Percentiles rank a stretch among this genome's conserved stretches.
These are phyloP conservation scores for Brenthis ino DNA, from an alignment of 2,888 invertebrate species.

Conservation along the genomic window DNA sequence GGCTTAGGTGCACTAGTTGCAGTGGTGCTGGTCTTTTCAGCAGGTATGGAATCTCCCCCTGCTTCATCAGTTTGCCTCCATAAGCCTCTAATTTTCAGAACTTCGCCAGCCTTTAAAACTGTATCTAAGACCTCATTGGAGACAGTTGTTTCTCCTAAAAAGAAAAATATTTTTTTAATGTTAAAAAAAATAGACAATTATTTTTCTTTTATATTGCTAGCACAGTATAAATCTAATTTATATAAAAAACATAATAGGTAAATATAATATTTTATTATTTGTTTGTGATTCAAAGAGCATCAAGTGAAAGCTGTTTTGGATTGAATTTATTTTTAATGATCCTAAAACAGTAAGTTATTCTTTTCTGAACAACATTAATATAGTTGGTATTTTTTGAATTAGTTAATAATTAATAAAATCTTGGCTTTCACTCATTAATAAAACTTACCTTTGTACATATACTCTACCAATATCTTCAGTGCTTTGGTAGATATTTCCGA, in stretches of 20 bases:
- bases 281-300: too few species aligned
- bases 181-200: too few species aligned
- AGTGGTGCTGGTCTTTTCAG: constrained; percentile 58
- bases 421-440: not conserved
- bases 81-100: constrained; percentile 90
- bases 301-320: too few species aligned
- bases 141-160: constrained; percentile 89
- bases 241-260: too few species aligned
- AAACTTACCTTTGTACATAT: constrained; percentile 87
- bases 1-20: constrained; percentile 60
- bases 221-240: too few species aligned
- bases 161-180: not conserved
- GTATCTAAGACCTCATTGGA: constrained; percentile 92
- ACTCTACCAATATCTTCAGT: constrained; percentile 90
- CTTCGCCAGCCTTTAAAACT: constrained; percentile 91
- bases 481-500: constrained; percentile 91
- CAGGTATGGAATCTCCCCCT: constrained; percentile 55
- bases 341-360: too few species aligned
- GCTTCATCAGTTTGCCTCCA: constrained; percentile 86
- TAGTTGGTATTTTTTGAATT: too few species aligned
- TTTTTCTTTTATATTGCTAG: too few species aligned
- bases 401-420: too few species aligned
- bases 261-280: too few species aligned
- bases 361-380: too few species aligned
- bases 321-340: too few species aligned